Conservation (phyloP, 1,140 invertebrate species). For the Zophobas atratus region DNA sequence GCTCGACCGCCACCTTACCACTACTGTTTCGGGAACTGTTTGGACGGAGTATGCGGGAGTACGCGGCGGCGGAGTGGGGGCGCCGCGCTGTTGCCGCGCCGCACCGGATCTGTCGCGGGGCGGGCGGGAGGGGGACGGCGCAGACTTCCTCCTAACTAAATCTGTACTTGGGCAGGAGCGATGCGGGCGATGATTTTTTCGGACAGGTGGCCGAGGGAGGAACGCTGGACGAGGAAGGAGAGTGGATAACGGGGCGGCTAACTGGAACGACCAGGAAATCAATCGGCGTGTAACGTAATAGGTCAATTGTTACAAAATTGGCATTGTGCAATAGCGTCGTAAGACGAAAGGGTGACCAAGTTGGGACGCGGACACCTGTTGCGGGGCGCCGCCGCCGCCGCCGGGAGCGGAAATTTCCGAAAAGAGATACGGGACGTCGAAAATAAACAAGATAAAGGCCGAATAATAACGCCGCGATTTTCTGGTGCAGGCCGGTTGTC, state of each 20-base stretch:
- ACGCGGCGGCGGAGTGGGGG: conserved; percentile 50
- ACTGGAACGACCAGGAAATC: conserved; percentile 35
- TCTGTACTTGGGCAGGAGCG: conserved; percentile 41
- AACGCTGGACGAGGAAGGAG: conserved; percentile 13
- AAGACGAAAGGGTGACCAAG: not conserved
- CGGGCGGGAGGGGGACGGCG: conserved; percentile 29
- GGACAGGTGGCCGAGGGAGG: conserved; percentile 21
- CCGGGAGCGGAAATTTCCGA: not conserved
- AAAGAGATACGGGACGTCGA: not conserved
- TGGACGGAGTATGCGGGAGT: conserved; percentile 59
- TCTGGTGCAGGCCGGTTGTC: no score
- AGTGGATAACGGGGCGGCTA: conserved; percentile 4
- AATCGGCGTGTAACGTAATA: conserved; percentile 36
- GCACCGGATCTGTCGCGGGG: conserved; percentile 56
- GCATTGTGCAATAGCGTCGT: not conserved
- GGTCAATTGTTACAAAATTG: conserved; percentile 44
- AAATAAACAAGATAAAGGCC: no score
- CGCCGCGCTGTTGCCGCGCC: conserved; percentile 52
- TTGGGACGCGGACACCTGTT: conserved; percentile 5
- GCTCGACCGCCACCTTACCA: conserved; percentile 65
- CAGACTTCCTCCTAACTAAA: conserved; percentile 58
- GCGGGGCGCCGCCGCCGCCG: not conserved
- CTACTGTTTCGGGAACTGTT: conserved; percentile 63
- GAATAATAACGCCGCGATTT: no score
- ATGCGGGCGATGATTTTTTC: not conserved